Conservation (phyloP, 2,113 vertebrate genomes). For the Grantiella picta region DNA sequence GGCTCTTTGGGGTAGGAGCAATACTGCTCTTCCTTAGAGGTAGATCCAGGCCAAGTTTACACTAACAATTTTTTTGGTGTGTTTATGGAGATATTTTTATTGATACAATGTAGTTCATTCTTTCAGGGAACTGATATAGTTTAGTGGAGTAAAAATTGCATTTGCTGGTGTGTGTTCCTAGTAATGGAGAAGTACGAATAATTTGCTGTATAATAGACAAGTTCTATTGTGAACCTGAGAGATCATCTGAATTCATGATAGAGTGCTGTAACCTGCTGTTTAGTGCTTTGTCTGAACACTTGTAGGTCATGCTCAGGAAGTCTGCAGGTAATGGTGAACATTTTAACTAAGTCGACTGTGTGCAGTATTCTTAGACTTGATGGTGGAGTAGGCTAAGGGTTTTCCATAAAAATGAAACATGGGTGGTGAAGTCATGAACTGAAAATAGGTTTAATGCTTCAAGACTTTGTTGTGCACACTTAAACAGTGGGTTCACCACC, state of each 20-base stretch:
- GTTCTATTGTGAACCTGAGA: background rate
- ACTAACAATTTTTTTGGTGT: background rate
- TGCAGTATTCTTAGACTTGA: background rate
- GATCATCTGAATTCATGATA: background rate
- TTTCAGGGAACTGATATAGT: background rate
- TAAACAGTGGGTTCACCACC: background rate
- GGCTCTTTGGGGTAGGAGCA: background rate
- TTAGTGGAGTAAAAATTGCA: background rate
- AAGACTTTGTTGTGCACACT: background rate
- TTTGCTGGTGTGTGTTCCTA: fast-evolving
- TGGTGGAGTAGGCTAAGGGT: background rate
- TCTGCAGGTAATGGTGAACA: background rate
- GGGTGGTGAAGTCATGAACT: background rate
- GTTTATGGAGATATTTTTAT: background rate
- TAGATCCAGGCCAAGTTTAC: background rate
- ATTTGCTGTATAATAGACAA: background rate
- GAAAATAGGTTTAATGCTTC: background rate
- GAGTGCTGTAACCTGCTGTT: background rate
- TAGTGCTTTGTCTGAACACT: background rate
- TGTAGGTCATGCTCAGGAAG: background rate
- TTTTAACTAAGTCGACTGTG: background rate
- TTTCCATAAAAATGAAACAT: background rate
- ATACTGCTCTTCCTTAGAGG: background rate
- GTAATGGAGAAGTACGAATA: background rate
- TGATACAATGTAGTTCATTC: background rate